Percentiles rank a stretch among this genome's conserved stretches.
phyloP scores from a whole-genome alignment of 2,797 vertebrate genomes.

The Caiman crocodilus region DNA sequence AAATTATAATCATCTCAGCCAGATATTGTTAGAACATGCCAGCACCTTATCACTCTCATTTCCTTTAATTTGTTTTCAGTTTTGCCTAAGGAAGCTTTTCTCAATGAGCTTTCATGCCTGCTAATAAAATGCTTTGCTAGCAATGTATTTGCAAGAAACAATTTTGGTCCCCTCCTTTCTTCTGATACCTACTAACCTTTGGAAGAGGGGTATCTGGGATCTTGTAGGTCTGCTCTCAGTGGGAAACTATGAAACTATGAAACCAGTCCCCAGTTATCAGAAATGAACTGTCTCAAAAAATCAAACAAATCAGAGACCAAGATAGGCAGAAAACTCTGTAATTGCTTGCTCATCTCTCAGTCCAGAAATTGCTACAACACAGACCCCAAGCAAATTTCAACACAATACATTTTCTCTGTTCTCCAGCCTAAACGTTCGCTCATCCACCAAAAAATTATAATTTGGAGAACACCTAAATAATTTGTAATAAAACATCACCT shows the following conservation, averaged over 20 bases:
- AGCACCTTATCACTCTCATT: not conserved
- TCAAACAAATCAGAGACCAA: not conserved
- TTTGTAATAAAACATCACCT: not conserved
- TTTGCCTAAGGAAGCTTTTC: not conserved
- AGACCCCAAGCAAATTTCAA: not conserved
- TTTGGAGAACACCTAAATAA: not conserved
- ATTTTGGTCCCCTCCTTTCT: not conserved
- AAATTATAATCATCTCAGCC: not conserved
- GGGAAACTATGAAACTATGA: too few relatives aligned
- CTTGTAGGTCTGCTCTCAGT: not conserved
- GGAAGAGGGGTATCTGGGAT: rapidly evolving
- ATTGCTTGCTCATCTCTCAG: not conserved
- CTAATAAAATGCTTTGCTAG: conserved; percentile 13
- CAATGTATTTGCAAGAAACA: not conserved
- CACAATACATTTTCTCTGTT: not conserved
- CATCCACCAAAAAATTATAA: not conserved
- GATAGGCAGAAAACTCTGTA: rapidly evolving
- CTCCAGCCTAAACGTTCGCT: rapidly evolving
- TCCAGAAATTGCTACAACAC: not conserved
- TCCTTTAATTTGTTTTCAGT: conserved; percentile 22
- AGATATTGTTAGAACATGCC: not conserved
- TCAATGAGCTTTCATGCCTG: conserved; percentile 4
- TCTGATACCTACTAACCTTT: too few relatives aligned
- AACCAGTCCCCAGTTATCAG: not conserved
- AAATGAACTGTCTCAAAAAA: not conserved